phyloP scores from a whole-genome alignment of 1,140 invertebrate genomes.

The Scylla paramamosain region DNA sequence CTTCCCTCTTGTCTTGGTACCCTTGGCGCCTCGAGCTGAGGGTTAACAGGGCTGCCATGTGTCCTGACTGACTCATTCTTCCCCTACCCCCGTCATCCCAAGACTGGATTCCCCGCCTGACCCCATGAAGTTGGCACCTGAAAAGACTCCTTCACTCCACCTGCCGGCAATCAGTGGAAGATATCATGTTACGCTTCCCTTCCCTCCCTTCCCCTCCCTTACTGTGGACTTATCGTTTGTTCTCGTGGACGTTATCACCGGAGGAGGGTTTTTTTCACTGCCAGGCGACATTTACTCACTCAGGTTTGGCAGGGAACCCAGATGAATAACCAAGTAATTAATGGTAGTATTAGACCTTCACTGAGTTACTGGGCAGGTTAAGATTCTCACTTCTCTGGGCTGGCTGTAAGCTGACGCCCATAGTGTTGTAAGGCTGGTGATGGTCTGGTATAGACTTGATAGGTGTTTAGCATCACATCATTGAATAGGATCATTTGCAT shows the following conservation, averaged over 20 bases:
- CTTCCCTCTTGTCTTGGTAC: neutral
- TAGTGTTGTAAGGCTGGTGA: too few species aligned
- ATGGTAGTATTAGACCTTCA: neutral
- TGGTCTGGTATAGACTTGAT: too few species aligned
- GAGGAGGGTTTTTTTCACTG: neutral
- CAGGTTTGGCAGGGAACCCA: slow-evolving; percentile 8
- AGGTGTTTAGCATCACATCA: too few species aligned
- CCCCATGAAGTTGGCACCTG: neutral
- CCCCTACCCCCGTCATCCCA: neutral
- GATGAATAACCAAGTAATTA: neutral
- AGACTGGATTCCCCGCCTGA: neutral
- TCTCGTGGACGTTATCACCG: neutral
- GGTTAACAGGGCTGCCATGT: neutral
- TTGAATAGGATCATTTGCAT: too few species aligned
- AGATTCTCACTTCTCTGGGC: neutral
- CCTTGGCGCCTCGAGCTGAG: neutral
- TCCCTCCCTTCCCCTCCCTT: neutral
- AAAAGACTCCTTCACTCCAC: neutral
- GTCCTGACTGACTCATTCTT: neutral
- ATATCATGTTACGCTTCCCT: neutral
- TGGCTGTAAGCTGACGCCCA: too few species aligned
- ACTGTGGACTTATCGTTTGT: neutral
- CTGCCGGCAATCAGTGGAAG: neutral
- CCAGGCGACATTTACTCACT: neutral
- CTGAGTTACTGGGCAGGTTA: neutral